Base-by-base conservation (phyloP, 2,113 vertebrate genomes). In the Archocentrus centrarchus region DNA sequence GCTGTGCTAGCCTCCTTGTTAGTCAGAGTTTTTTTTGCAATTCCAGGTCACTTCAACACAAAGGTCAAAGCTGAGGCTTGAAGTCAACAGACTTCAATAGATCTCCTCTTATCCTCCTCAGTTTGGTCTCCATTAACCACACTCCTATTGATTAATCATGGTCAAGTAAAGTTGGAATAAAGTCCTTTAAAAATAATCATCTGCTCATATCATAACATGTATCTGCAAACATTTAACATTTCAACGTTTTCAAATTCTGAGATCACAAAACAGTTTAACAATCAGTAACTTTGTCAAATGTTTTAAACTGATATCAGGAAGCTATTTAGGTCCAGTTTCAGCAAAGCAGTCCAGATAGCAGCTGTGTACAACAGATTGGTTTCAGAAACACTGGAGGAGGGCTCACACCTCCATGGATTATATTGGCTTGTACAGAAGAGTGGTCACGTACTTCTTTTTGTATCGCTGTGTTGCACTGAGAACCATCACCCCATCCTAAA, bases 401-500 rank as follows among this genome's bases (percentile, higher is more conserved):
- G 22, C 11, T n/a, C 15, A 10, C 18, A 14, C 17, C 32, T 47
- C 59, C 20, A 5, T 30, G 64, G 82, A 27, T 89, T 96, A 99
- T 95, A 99, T 97, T 7, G 98, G 98, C 90, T 99, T 99, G 95
- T 99, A 99, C 7, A 99, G 95, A 39, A 99, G 96, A 17, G 98
- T 99, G 63, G 98, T 99, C 86, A 99, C 98, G 0, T 99, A 99
- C 79, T 99, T 99, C 93, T 99, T 99, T 93, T 98, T 99, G 95
- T 99, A 99, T 50, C 98, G 95, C 88, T 99, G 98, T 1, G 98
- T 98, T 1, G 98, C 98, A 2, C 98, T 99, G 66, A 99, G 97
- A 84, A 99, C 98, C 98, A 99, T 99, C 87, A 99, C 98, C 1
- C 98, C 98, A 17, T 99, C 98, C 98, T 99, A 86, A 90, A 95